Conservation (phyloP, 2,888 invertebrate species). For the Megastigmus dorsalis region DNA sequence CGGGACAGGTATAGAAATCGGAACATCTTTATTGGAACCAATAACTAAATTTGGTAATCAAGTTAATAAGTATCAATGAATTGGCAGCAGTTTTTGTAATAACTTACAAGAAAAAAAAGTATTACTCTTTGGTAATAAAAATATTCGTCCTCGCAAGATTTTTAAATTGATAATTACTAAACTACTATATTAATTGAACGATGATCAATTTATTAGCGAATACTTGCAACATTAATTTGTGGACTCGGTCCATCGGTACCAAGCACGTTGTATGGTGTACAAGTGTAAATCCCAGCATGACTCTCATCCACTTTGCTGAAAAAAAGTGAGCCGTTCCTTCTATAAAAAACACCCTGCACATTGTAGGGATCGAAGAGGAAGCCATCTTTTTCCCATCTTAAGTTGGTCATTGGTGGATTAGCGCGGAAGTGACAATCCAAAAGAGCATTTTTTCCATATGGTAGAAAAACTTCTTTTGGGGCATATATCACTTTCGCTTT, state of each 20-base stretch:
- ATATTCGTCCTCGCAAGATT: no score
- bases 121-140: no score
- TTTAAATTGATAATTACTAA: no score
- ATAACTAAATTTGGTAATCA: no score
- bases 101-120: no score
- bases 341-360: conserved; percentile 89
- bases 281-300: conserved; percentile 92
- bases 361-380: conserved; percentile 93
- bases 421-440: conserved; percentile 94
- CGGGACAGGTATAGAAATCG: no score
- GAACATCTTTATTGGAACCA: no score
- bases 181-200: not conserved
- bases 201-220: not conserved
- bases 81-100: no score
- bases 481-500: conserved; percentile 93
- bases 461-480: conserved; percentile 88
- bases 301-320: conserved; percentile 89
- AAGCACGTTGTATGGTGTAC: conserved; percentile 92
- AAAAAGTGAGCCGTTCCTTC: conserved; percentile 88
- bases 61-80: no score
- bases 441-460: conserved; percentile 87
- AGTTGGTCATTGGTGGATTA: conserved; percentile 91
- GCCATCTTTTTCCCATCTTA: conserved; percentile 96
- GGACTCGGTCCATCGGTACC: conserved; percentile 91
- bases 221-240: conserved; percentile 82